Base-by-base conservation (phyloP, 2,888 invertebrate species). In the Pseudeuparius sepicola region DNA sequence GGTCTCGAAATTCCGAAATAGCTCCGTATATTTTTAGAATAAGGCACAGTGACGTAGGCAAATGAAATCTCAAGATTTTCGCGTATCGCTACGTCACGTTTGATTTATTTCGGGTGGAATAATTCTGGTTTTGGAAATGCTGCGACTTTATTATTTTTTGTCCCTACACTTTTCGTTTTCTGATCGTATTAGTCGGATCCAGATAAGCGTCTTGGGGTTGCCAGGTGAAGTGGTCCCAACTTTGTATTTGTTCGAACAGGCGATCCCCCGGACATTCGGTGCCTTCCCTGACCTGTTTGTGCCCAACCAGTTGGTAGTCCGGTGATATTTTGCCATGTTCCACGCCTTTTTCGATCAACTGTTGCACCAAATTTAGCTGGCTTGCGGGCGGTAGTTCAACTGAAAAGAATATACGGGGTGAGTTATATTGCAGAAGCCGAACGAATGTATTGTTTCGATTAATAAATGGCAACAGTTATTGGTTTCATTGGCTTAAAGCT, bases 261-360 rank as follows among this genome's bases (percentile, higher is more conserved):
- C 68, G 63, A 2, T 63, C 64, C 0, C 82, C 83, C 0, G 83
- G 83, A 44, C 82, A 82, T 44, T 74, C 75, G 0, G 82, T 82
- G 2, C 50, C 56, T 10, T 62, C 62, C 24, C 68, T 57, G 5
- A 70, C 72, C 51, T 74, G 73, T 24, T 68, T 59, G 56, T 82
- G 82, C 0, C 78, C 81, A 10, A 78, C 60, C 18, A 83, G 58
- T 35, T 67, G 68, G 52, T 77, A 80, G 42, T 71, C 61, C 1
- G 64, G 52, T 12, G 61, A 56, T 13, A 83, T 71, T 53, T 66
- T 70, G 1, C 77, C 77, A n/a, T 66, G 58, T 5, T 64, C 54
- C 0, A 80, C 66, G 1, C 80, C 82, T 18, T 67, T 70, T 1
- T 63, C 59, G 39, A 82, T 80, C 16, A 82, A 52, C 1, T 67